phyloP scores from a whole-genome alignment of 2,888 invertebrate genomes.

The Nowickia ferox region DNA sequence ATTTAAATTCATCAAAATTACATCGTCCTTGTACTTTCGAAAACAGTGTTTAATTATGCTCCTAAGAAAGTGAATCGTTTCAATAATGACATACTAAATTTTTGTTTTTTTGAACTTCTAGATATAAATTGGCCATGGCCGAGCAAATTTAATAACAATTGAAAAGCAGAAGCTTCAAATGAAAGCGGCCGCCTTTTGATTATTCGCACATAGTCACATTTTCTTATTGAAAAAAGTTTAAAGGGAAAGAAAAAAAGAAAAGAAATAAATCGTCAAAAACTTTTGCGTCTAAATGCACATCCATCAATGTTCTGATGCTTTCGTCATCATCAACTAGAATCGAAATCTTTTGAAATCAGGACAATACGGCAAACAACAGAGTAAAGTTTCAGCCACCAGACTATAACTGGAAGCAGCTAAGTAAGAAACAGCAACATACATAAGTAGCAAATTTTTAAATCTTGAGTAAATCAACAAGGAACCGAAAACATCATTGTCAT shows the following conservation, averaged over 20 bases:
- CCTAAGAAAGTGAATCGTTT: too few species aligned
- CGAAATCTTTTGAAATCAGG: conserved; percentile 39
- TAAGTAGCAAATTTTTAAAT: conserved; percentile 68
- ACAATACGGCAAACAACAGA: conserved; percentile 40
- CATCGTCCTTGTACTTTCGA: too few species aligned
- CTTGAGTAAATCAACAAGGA: conserved; percentile 47
- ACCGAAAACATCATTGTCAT: conserved; percentile 65
- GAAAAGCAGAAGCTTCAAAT: conserved; percentile 53
- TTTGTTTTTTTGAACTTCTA: conserved; percentile 14
- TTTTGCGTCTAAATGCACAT: conserved; percentile 74
- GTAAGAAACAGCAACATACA: conserved; percentile 8
- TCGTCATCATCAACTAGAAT: conserved; percentile 76
- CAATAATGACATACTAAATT: neutral
- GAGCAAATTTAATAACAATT: conserved; percentile 55
- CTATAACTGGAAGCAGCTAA: conserved; percentile 64
- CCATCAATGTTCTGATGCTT: conserved; percentile 82
- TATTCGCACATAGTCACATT: conserved; percentile 28
- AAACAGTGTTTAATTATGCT: too few species aligned
- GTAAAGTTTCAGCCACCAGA: neutral
- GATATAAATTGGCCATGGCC: conserved; percentile 37
- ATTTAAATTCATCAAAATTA: too few species aligned
- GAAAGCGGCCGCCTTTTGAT: conserved; percentile 69
- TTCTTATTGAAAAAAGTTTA: conserved; percentile 32
- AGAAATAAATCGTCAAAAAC: conserved; percentile 31
- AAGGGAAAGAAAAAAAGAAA: conserved; percentile 20